Base-by-base conservation (phyloP, 2,888 invertebrate species). In the Peribatodes rhomboidaria region DNA sequence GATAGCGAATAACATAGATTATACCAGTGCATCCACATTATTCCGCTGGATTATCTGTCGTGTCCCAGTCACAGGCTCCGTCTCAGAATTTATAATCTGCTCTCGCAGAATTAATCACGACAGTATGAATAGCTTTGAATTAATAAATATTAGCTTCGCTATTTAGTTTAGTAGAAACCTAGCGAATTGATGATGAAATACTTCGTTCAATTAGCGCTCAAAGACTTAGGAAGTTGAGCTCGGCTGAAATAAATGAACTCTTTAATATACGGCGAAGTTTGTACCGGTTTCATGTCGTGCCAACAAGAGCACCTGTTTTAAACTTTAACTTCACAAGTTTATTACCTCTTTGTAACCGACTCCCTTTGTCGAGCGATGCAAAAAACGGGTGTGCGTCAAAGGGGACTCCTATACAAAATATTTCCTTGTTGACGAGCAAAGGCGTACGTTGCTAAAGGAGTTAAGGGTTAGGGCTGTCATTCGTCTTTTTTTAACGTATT, bases 21-120 rank as follows among this genome's bases (percentile, higher is more conserved):
- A 86, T 78, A 80, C 77, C 76, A 77, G 74, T 85, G 85, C 86
- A 85, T 82, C 82, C 78, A 81, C 81, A 83, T 84, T 83, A 83
- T 80, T 78, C 79, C 78, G 75, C 70, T 74, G 83, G 86, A 86
- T 87, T 86, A 87, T 82, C 83, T 80, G 75, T 76, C 81, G 80
- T 81, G 80, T 80, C 74, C 75, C 79, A 80, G 76, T 77, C 77
- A 73, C 75, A 71, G 70, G 72, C 76, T 73, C 71, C 75, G 77
- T 76, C 75, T 78, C 73, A 72, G 73, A 70, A 81, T 80, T 74
- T 80, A 78, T 82, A 83, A 81, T 77, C 75, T 66, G 73, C 67
- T 67, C 72, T 73, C 75, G 70, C 72, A 70, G 79, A 79, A 81
- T 83, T 83, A 84, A 84, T 82, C 76, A 79, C 72, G 76, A 71